Base-by-base conservation (phyloP, 2,888 invertebrate species). In the Trypoxylon attenuatum region DNA sequence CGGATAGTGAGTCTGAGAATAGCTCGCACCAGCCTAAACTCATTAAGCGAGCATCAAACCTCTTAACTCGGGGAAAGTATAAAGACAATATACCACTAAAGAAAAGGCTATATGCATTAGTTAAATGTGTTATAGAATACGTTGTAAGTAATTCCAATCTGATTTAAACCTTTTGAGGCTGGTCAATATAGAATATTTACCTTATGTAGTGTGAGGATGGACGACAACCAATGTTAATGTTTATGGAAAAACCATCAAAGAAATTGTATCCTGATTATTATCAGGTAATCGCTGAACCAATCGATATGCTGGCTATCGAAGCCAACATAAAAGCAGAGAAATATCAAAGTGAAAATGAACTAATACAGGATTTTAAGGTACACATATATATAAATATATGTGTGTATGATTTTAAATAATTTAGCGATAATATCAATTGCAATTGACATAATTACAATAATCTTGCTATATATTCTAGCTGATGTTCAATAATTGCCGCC, bases 401-500 rank as follows among this genome's bases (percentile, higher is more conserved):
- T 18, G 21, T 39, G 46, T 46, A 6, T 6, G 19, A 0, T 46
- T 8, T 22, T 10, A 22, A 13, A n/a, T 38, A n/a, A 38, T 18
- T 6, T 23, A 47, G 45, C 10, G 22, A 10, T 41, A 29, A 42
- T 29, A 23, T 33, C 1, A 0, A 8, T 5, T 13, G 23, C 8
- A 19, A 39, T 16, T 18, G 33, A 49, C 1, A 19, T 6, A 8
- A 5, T 41, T 41, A 22, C n/a, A 29, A 2, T 46, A 43, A 18
- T 15, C 10, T 49, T 42, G 39, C 5, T 18, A 50, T 52, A 45
- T 22, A 15, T 55, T 68, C 51, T 47, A 94, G 72, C 89, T 97
- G n/a, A 98, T 99, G 98, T 99, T 99, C 87, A 92, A 93, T 59
- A 99, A 99, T 88, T 99, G 99, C 82, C 94, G 97, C 0, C 95